Evolutionary conservation across 1,140 invertebrate genomes (phyloP), one percentile per base, ranked within the genome.

Genomic region (Temnothorax curvispinosus): DNA sequence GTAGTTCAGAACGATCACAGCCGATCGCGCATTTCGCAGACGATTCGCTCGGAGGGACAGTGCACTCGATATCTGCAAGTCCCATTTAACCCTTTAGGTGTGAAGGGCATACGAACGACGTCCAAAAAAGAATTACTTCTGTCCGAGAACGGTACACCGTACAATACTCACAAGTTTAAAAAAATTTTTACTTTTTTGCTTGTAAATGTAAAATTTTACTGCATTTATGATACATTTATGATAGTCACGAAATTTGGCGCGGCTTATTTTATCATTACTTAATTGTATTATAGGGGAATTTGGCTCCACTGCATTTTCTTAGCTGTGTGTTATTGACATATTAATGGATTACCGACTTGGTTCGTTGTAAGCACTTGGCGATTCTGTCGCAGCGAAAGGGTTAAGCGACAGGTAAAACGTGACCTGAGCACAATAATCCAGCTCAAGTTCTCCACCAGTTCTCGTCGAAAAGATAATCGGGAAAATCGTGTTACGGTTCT

Each of bases 401-500:
- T 60, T 74, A 62, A 84, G 54, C 80, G 65, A 56, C 50, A 69
- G 13, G 11, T 9, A 35, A 84, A 74, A 74, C 69, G 80, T 84
- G 80, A 84, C 64, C 35, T 15, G 35, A 35, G 54, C 67, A 21
- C 38, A 50, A 74, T 62, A 84, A 84, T 84, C 27, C 54, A 47
- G 69, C 78, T 82, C 78, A 58, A 72, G 67, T 74, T 82, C 18
- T 82, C 27, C 8, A 41, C 52, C 18, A 54, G 50, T 41, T 18
- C 67, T 72, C 67, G 80, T 54, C 64, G 56, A 84, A 75, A 84
- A 84, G 80, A 75, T 84, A 84, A 84, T 84, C 80, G 54, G 13
- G 69, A 75, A 82, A 84, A 84, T 84, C 69, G 52, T 62, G 75
- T 69, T 86, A 69, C 52, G 27, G 62, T 35, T 54, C 76, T 54